A percentile compares a stretch with the other conserved stretches of the same genome.
Conservation (phyloP, 1,140 invertebrate species). For the Augochlora pura region DNA sequence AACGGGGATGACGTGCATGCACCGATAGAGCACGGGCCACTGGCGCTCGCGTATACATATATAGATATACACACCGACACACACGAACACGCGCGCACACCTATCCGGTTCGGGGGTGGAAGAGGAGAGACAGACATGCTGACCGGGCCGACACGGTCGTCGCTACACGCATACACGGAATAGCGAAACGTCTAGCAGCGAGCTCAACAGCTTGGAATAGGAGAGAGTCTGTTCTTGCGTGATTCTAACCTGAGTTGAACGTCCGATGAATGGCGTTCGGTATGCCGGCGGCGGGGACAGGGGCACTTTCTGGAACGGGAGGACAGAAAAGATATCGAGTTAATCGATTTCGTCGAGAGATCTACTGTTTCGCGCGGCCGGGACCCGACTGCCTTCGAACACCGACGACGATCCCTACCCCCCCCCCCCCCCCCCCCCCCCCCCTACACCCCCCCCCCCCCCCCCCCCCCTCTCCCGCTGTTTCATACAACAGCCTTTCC, state of each 20-base stretch:
- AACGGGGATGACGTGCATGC: slow-evolving; percentile 38
- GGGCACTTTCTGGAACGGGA: slow-evolving; percentile 74
- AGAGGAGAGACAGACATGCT: background rate
- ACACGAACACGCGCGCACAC: no score
- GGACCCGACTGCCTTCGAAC: slow-evolving; percentile 11
- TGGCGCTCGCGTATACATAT: background rate
- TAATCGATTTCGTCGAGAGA: slow-evolving; percentile 67
- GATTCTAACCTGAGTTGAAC: slow-evolving; percentile 76
- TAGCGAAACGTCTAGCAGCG: slow-evolving; percentile 52
- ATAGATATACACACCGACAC: no score
- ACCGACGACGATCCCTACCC: background rate
- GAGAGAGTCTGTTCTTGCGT: slow-evolving; percentile 63
- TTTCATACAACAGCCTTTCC: no score
- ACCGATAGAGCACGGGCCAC: slow-evolving; percentile 31
- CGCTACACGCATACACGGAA: slow-evolving; percentile 36
- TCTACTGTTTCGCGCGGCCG: slow-evolving; percentile 47
- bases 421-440: no score
- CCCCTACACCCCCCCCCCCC: no score
- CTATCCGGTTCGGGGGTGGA: no score
- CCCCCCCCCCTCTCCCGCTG: no score
- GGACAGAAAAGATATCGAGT: slow-evolving; percentile 71
- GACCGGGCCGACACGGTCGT: background rate
- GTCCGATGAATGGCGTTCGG: slow-evolving; percentile 73
- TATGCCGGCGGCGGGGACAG: slow-evolving; percentile 73
- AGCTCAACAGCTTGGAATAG: slow-evolving; percentile 65